Base-by-base conservation (phyloP, 2,888 invertebrate species). In the Chrysomela aeneicollis region DNA sequence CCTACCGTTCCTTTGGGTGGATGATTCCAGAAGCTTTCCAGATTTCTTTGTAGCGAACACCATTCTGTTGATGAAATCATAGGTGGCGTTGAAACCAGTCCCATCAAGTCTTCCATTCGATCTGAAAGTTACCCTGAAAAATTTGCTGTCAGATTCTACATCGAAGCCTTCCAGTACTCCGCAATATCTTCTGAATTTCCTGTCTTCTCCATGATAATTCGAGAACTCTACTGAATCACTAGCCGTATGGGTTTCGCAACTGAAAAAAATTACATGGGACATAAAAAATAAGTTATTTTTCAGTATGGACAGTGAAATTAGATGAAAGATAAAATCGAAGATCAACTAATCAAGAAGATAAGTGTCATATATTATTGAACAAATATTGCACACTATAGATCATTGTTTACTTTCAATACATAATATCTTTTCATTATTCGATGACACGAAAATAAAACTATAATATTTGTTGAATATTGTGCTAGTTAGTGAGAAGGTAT, bases 151-250 rank as follows among this genome's bases (percentile, higher is more conserved):
- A 5, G 97, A 97, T 74, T 90, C 90, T 42, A 94, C 88, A 77
- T 90, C 89, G 79, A 94, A 92, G 76, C 92, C 91, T 76, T 88
- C 88, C 81, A 90, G 86, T 76, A 90, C 90, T 8, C 97, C 97
- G 81, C 98, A 98, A 81, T 93, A 91, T 77, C 94, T 88, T 53
- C 90, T 89, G 82, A 92, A 94, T 82, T 95, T 95, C 77, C 93
- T 87, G 84, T 98, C 98, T 72, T 91, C 89, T 69, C 92, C 90
- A 87, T 93, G 90, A 80, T 92, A 95, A 85, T 98, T 98, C 53
- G 97, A 97, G 84, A 98, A 96, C 82, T 97, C 95, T 59, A 98
- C 93, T 83, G 92, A 97, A 83, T 98, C 98, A 78, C 97, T 97
- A 47, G 95, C 94, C 1, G 96, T 92, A 53, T 90, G 88, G 63